A percentile compares a stretch with the other conserved stretches of the same genome.
These are phyloP conservation scores for Macrotus californicus DNA, from an alignment of 2,113 vertebrate species.

Conservation along the genomic window DNA sequence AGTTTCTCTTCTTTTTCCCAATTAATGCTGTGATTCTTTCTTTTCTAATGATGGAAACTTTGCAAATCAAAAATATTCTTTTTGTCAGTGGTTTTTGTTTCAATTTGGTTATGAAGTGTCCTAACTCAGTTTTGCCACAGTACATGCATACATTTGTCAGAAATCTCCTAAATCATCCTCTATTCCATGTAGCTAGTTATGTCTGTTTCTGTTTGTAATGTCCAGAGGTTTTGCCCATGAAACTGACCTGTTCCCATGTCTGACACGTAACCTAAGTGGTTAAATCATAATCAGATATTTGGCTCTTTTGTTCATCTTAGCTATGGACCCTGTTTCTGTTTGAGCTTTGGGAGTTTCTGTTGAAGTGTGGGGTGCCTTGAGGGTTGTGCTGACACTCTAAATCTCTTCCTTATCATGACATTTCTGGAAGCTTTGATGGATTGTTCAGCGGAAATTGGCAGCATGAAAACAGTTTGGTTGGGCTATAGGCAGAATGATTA, in stretches of 20 bases:
- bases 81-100: constrained; percentile 37
- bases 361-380: constrained; percentile 21
- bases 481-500: background rate
- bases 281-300: constrained; percentile 33
- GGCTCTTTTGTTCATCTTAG: constrained; percentile 6
- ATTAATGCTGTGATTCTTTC: background rate
- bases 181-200: constrained; percentile 15
- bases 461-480: background rate
- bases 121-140: constrained; percentile 42
- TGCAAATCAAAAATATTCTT: background rate
- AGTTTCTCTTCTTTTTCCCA: constrained; percentile 33
- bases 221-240: background rate
- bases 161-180: background rate
- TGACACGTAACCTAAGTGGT: constrained; percentile 39
- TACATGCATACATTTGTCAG: background rate
- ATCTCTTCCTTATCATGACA: constrained; percentile 35
- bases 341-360: constrained; percentile 20
- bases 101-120: constrained; percentile 41
- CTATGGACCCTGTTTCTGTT: background rate
- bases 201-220: constrained; percentile 26
- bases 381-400: constrained; percentile 26
- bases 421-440: constrained; percentile 45
- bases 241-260: background rate
- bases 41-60: background rate
- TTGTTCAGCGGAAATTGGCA: constrained; percentile 16